A percentile compares a stretch with the other conserved stretches of the same genome.
phyloP scores from a whole-genome alignment of 2,888 invertebrate genomes.

The Zhuqinia jingwanae region DNA sequence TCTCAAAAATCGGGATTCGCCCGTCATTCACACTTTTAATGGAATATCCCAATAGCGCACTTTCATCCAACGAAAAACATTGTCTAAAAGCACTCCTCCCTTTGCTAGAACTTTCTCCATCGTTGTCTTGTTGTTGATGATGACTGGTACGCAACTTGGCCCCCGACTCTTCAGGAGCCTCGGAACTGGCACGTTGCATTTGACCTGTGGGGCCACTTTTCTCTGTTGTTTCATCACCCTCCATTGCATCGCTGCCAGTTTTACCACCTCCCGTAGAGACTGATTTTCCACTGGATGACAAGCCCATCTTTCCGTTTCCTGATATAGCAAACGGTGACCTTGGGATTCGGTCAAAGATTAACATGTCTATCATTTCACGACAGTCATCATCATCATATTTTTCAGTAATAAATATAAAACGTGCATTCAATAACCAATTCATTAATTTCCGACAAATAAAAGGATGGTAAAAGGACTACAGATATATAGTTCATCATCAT shows the following conservation, averaged over 20 bases:
- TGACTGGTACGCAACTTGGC: not conserved
- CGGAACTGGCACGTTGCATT: slow-evolving; percentile 51
- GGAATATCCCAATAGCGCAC: slow-evolving; percentile 68
- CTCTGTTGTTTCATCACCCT: not conserved
- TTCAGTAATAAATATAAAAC: not conserved
- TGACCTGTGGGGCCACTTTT: slow-evolving; percentile 42
- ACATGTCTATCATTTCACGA: slow-evolving; percentile 63
- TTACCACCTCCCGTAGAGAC: slow-evolving; percentile 49
- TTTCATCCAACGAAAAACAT: slow-evolving; percentile 75
- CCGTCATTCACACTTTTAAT: slow-evolving; percentile 57
- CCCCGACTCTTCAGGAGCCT: slow-evolving; percentile 47
- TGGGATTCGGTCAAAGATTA: slow-evolving; percentile 58
- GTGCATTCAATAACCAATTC: slow-evolving; percentile 13
- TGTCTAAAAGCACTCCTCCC: slow-evolving; percentile 54
- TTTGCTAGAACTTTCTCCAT: slow-evolving; percentile 1
- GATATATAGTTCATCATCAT: not conserved
- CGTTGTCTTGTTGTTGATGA: not conserved
- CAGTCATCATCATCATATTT: slow-evolving; percentile 8
- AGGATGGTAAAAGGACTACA: slow-evolving; percentile 19
- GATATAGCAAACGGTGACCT: slow-evolving; percentile 67
- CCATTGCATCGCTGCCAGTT: slow-evolving; percentile 5
- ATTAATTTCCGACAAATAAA: slow-evolving; percentile 3
- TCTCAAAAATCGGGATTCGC: slow-evolving; percentile 53
- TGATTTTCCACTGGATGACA: slow-evolving; percentile 54
- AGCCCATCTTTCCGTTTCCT: slow-evolving; percentile 22